Conservation (phyloP, 2,797 vertebrate species). For the Anolis apletophallus region DNA sequence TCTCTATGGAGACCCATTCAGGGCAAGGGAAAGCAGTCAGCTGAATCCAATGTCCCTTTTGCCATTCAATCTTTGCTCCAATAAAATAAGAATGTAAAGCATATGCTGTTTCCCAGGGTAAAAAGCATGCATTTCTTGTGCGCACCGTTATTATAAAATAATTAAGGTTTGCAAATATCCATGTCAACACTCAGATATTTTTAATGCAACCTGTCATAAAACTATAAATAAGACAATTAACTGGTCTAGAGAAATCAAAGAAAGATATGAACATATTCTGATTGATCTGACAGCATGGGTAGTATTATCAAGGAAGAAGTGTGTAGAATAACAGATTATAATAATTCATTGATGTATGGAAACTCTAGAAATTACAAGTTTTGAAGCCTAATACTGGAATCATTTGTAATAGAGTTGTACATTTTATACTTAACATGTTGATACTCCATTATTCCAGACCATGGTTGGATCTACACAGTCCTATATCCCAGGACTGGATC, state of each 20-base stretch:
- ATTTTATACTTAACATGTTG: neutral
- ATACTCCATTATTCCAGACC: neutral
- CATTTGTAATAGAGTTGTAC: neutral
- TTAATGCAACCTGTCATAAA: slow-evolving; percentile 51
- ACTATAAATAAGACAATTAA: slow-evolving; percentile 43
- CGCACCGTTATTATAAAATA: slow-evolving; percentile 40
- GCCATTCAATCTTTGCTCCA: slow-evolving; percentile 38
- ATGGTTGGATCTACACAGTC: no score
- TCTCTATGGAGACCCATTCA: slow-evolving; percentile 34
- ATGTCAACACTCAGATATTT: slow-evolving; percentile 37
- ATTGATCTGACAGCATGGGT: neutral
- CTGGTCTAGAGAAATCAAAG: slow-evolving; percentile 22
- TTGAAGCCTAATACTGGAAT: neutral
- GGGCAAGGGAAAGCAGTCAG: slow-evolving; percentile 23
- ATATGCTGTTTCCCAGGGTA: slow-evolving; percentile 51
- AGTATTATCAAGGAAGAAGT: slow-evolving; percentile 1
- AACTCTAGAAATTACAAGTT: neutral
- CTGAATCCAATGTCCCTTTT: slow-evolving; percentile 33
- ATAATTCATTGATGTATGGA: neutral
- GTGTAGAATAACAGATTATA: neutral
- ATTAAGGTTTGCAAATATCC: slow-evolving; percentile 51
- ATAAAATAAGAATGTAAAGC: slow-evolving; percentile 42
- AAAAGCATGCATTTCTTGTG: slow-evolving; percentile 42
- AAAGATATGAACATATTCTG: neutral
- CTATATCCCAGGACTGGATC: no score